Base-by-base conservation (phyloP, 2,797 vertebrate species). In the Mustela erminea region DNA sequence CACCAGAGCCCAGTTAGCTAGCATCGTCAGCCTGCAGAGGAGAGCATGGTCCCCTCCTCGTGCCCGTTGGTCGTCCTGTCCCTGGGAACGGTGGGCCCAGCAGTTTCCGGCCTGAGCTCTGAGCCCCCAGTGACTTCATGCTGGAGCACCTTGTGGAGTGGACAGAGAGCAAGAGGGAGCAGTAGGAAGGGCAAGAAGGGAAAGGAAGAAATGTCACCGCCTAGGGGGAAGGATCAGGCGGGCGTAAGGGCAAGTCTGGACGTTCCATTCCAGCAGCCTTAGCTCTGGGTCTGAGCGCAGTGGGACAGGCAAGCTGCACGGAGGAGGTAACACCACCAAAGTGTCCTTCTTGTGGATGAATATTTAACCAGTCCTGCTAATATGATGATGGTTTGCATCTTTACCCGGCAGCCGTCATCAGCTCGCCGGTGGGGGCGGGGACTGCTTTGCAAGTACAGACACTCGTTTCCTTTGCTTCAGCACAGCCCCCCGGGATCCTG, bases 1-100 rank as follows among this genome's bases (percentile, higher is more conserved):
- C n/a, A 8, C 27, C 70, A 46, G 49, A 58, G 62, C 29, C 75
- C 68, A 38, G 66, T n/a, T 54, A 38, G 46, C 32, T 62, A n/a
- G 75, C 66, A 11, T 41, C n/a, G 20, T 49, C n/a, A 1, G 80
- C 8, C 41, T 21, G 18, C 68, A 18, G 64, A 15, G 54, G 38
- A 62, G 43, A 78, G 41, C 43, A 32, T 4, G 52, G 52, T 20
- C 72, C 6, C n/a, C 35, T 84, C 46, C 21, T 2, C 7, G 4
- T 9, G 20, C 27, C 56, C 0, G 18, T 1, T 2, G 7, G 2
- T 11, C 9, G 3, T 21, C 29, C 43, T 2, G 2, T 60, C 10
- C 54, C 23, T 1, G 29, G 21, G 62, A 60, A 29, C 32, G 38
- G 38, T 13, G 25, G 80, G 20, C 75, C 52, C 56, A 8, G 54